These are phyloP conservation scores for Hirtodrosophila alboralis DNA, from an alignment of 2,888 invertebrate genomes.

Conservation along the genomic window DNA sequence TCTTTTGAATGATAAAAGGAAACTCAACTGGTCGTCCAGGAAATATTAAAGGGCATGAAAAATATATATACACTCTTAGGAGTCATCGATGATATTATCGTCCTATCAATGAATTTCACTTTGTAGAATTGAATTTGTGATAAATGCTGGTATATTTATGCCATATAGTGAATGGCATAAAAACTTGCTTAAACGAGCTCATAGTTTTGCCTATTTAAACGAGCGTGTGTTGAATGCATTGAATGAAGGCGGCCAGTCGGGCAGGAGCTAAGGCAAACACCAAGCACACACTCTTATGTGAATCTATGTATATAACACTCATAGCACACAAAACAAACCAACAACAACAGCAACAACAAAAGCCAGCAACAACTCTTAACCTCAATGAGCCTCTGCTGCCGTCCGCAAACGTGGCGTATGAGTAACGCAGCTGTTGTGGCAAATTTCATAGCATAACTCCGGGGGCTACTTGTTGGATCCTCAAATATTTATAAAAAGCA, in stretches of 20 bases:
- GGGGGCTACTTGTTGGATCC: slow-evolving; percentile 72
- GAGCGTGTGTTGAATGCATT: slow-evolving; percentile 21
- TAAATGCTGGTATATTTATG: no score
- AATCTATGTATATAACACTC: slow-evolving; percentile 13
- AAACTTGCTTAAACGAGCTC: slow-evolving; percentile 61
- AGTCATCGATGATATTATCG: no score
- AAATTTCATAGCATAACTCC: slow-evolving; percentile 61
- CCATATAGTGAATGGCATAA: slow-evolving; percentile 1
- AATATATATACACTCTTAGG: no score
- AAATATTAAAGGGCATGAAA: no score
- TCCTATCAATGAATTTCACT: no score
- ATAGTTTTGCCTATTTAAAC: slow-evolving; percentile 45
- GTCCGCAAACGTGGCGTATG: slow-evolving; percentile 67
- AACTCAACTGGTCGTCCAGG: no score
- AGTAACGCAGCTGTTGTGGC: slow-evolving; percentile 54
- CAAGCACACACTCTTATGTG: slow-evolving; percentile 1
- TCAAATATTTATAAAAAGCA: slow-evolving; percentile 73
- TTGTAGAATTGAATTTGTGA: background rate
- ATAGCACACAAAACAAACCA: slow-evolving; percentile 42
- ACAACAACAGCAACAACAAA: slow-evolving; percentile 37
- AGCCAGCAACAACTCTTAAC: slow-evolving; percentile 64
- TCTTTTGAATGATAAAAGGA: no score
- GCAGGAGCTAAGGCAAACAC: slow-evolving; percentile 35
- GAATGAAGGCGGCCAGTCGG: slow-evolving; percentile 14
- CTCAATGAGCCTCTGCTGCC: slow-evolving; percentile 59